Evolutionary conservation across 2,888 invertebrate species (phyloP).

Genomic region (Ceramica pisi): DNA sequence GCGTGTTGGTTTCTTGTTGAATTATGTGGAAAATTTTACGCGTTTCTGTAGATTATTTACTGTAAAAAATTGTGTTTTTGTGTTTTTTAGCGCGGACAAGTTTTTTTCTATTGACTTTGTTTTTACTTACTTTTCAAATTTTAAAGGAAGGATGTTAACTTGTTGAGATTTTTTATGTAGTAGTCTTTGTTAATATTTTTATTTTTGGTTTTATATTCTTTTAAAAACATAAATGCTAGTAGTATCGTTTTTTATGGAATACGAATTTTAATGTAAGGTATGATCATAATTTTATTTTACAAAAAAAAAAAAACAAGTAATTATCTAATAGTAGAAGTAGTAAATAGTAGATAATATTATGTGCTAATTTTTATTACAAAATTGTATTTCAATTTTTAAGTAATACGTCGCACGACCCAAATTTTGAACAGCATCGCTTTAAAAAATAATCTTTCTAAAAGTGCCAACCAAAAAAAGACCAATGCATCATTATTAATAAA

Average conservation of each 20-base stretch:
- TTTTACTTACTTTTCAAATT: neutral
- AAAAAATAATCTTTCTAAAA: conserved; percentile 15
- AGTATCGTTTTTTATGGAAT: neutral
- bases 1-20: conserved; percentile 53
- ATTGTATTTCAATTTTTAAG: neutral
- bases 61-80: conserved; percentile 1
- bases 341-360: no score
- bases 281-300: neutral
- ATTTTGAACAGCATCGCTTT: neutral
- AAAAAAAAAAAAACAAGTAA: no score
- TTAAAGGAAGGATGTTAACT: neutral
- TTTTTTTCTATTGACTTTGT: neutral
- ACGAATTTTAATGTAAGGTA: neutral
- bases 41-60: conserved; percentile 40
- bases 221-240: neutral
- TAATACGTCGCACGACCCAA: conserved; percentile 1
- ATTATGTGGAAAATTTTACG: conserved; percentile 66
- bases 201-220: neutral
- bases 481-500: conserved; percentile 77
- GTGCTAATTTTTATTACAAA: neutral
- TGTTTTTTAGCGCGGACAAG: neutral
- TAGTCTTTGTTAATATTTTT: neutral
- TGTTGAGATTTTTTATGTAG: neutral
- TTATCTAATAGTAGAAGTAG: no score
- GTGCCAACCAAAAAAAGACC: conserved; percentile 51